phyloP scores from a whole-genome alignment of 2,113 vertebrate species.

The Ornithorhynchus anatinus region DNA sequence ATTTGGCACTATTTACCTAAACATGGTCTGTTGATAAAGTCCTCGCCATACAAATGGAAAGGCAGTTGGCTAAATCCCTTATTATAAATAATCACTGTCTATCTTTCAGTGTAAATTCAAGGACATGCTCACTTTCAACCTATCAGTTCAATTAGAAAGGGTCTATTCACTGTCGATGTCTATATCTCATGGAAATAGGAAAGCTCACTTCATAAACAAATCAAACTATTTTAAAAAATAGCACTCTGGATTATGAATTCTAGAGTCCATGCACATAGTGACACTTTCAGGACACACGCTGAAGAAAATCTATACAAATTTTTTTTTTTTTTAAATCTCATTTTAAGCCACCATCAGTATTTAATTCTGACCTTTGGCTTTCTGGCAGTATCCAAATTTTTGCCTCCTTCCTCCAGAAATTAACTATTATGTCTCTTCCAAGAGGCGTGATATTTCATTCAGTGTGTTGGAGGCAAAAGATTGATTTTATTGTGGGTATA shows the following conservation, averaged over 20 bases:
- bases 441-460: constrained; percentile 14
- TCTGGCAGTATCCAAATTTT: constrained; percentile 15
- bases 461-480: constrained; percentile 28
- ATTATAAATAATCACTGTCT: constrained; percentile 68
- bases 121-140: constrained; percentile 66
- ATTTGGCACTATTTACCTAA: constrained; percentile 66
- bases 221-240: constrained; percentile 60
- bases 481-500: constrained; percentile 16
- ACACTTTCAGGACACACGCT: constrained; percentile 33
- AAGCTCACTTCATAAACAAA: constrained; percentile 64
- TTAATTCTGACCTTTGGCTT: constrained; percentile 47
- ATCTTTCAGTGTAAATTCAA: constrained; percentile 70
- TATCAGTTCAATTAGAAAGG: constrained; percentile 71
- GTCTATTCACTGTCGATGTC: constrained; percentile 66
- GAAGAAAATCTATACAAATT: constrained; percentile 2
- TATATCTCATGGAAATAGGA: constrained; percentile 60
- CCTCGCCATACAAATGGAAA: constrained; percentile 59
- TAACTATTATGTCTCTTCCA: constrained; percentile 4
- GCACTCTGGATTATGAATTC: constrained; percentile 32
- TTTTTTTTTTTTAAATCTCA: constrained; percentile 5
- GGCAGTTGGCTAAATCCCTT: constrained; percentile 60
- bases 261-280: neutral
- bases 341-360: constrained; percentile 24
- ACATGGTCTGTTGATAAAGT: constrained; percentile 65
- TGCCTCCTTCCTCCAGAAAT: constrained; percentile 23